Evolutionary conservation across 2,113 vertebrate species (phyloP), one percentile per base, ranked within the genome.

Genomic region (Leucopsar rothschildi): DNA sequence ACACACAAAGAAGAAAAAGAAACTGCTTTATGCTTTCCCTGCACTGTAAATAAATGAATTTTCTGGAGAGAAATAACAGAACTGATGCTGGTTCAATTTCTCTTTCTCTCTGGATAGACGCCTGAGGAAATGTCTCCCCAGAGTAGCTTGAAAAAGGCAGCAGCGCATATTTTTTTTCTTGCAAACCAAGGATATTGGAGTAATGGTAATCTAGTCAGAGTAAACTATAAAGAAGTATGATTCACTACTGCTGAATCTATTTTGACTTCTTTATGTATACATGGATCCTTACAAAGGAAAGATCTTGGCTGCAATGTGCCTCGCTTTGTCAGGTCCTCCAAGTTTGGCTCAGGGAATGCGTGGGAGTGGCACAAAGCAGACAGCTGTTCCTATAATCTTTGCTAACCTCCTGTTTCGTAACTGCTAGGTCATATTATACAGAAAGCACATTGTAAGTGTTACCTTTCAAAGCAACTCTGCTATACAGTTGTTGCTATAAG

Each of bases 371-470:
- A 59, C 29, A 75, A 86, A 83, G 80, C 68, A 92, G 71, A 88
- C 93, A 97, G 90, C 95, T 96, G 93, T 25, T 92, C 73, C 86
- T 91, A 16, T 86, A 88, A 86, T 94, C 85, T 93, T 68, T 56
- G 5, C 59, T 75, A 90, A 60, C 94, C 85, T 88, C 82, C 75
- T 90, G 79, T 88, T 95, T 95, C 1, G 1, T 93, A 95, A 93
- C 82, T 94, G 79, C 88, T 83, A 86, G 69, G 72, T 81, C 76
- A 76, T 15, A 72, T 70, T 84, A 84, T 81, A 94, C 37, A 49
- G 71, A 93, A 86, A 88, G 90, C 64, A 80, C 82, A 59, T n/a
- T 80, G 39, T 52, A 49, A 86, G 84, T 79, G 88, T 93, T 96
- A 88, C 93, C 53, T 96, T 97, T 96, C 92, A 92, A 92, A 94